phyloP scores from a whole-genome alignment of 92 coral and sea anemone genomes.

The Parazoanthus swiftii region DNA sequence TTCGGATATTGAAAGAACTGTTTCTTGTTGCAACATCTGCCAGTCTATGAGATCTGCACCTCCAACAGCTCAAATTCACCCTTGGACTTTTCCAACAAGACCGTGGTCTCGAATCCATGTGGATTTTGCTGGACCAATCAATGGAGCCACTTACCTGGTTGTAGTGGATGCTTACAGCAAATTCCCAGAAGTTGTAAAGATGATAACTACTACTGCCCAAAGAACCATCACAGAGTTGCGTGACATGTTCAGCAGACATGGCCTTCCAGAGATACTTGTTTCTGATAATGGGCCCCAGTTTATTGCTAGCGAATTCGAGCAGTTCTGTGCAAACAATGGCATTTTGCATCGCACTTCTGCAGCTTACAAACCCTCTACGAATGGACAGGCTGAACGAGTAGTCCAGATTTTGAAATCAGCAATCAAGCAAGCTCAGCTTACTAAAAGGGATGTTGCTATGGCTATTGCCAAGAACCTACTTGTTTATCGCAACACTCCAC shows the following conservation, averaged over 20 bases:
- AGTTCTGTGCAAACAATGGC: conserved; percentile 53
- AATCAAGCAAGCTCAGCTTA: conserved; percentile 18
- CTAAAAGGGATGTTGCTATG: conserved; percentile 25
- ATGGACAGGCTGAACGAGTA: conserved; percentile 55
- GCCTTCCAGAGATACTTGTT: conserved; percentile 56
- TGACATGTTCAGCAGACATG: conserved; percentile 59
- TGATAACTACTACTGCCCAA: conserved; percentile 49
- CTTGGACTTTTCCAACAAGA: conserved; percentile 55
- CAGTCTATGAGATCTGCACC: conserved; percentile 52
- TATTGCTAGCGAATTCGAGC: conserved; percentile 51
- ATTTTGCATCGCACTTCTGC: conserved; percentile 51
- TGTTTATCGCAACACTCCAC: conserved; percentile 54
- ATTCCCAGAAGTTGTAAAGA: conserved; percentile 62
- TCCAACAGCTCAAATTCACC: conserved; percentile 56
- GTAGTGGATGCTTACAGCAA: conserved; percentile 63
- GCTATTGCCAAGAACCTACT: conserved; percentile 48
- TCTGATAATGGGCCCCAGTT: conserved; percentile 68
- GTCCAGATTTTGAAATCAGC: conserved; percentile 48
- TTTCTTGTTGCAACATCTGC: conserved; percentile 26
- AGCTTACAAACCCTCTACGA: conserved; percentile 54
- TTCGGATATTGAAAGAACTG: conserved; percentile 51
- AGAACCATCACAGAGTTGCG: conserved; percentile 49
- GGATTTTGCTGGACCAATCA: conserved; percentile 61
- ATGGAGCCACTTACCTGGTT: conserved; percentile 46
- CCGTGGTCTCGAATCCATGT: conserved; percentile 66